Evolutionary conservation across 2,113 vertebrate species (phyloP).

Genomic region (Cinclus cinclus): DNA sequence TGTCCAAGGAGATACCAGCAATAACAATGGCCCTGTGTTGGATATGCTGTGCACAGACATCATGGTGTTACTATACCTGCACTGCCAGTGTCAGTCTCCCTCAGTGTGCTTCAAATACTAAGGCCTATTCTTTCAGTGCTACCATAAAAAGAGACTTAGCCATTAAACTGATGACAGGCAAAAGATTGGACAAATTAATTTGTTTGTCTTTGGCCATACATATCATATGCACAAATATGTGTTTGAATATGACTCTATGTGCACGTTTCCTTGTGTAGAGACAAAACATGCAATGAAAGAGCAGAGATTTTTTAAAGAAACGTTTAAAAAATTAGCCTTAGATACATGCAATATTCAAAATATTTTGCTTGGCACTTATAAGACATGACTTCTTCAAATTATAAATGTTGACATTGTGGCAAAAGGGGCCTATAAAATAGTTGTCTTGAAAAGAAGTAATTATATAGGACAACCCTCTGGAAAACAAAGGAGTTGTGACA

Average conservation of each 20-base stretch:
- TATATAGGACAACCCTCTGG: not conserved
- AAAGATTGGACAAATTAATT: not conserved
- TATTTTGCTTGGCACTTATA: not conserved
- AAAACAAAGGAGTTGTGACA: not conserved
- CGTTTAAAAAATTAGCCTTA: not conserved
- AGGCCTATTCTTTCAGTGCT: not conserved
- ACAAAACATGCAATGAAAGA: not conserved
- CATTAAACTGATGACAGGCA: not conserved
- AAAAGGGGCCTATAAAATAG: not conserved
- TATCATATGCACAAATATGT: not conserved
- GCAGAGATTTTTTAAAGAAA: not conserved
- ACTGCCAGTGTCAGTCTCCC: not conserved
- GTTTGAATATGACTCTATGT: not conserved
- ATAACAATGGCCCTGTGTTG: not conserved
- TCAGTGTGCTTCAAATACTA: not conserved
- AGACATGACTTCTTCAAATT: not conserved
- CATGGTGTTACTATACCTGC: not conserved
- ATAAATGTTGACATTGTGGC: not conserved
- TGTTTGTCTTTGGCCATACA: not conserved
- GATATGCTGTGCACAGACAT: not conserved
- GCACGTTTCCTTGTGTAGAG: not conserved
- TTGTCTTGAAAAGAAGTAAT: not conserved
- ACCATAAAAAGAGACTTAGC: not conserved
- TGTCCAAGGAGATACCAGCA: not conserved
- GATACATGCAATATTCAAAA: not conserved